These are phyloP conservation scores for Drosophila infuscata DNA, from an alignment of 2,888 invertebrate genomes.

Conservation along the genomic window DNA sequence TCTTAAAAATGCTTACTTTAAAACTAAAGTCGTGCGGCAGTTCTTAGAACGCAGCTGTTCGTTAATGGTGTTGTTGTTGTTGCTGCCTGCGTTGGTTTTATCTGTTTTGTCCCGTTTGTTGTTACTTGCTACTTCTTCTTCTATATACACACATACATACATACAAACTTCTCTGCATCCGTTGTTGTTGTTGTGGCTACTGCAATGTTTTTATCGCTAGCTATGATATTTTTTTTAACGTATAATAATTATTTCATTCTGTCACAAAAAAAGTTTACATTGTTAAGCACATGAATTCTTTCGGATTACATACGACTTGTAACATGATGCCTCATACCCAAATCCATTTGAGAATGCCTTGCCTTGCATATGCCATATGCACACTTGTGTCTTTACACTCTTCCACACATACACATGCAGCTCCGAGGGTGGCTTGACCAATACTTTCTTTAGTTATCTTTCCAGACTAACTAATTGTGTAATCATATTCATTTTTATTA, in stretches of 20 bases:
- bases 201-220: conserved; percentile 39
- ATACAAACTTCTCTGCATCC: conserved; percentile 43
- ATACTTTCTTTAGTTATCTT: not conserved
- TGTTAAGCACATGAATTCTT: conserved; percentile 41
- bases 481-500: not conserved
- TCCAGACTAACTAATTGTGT: not conserved
- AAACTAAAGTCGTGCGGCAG: conserved; percentile 22
- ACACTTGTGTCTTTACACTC: not conserved
- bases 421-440: conserved; percentile 37
- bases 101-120: conserved; percentile 53
- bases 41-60: conserved; percentile 47
- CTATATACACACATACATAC: conserved; percentile 18
- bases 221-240: conserved; percentile 19
- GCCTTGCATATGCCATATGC: conserved; percentile 50
- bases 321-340: conserved; percentile 47
- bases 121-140: conserved; percentile 37
- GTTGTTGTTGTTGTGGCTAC: conserved; percentile 15
- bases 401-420: conserved; percentile 2
- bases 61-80: conserved; percentile 6
- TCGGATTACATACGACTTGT: conserved; percentile 39
- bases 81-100: conserved; percentile 27
- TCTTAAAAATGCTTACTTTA: not conserved
- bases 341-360: conserved; percentile 59
- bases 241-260: conserved; percentile 30
- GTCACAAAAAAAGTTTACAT: conserved; percentile 44